These are phyloP conservation scores for Rallus crepitans DNA, from an alignment of 2,797 vertebrate species.

Conservation along the genomic window DNA sequence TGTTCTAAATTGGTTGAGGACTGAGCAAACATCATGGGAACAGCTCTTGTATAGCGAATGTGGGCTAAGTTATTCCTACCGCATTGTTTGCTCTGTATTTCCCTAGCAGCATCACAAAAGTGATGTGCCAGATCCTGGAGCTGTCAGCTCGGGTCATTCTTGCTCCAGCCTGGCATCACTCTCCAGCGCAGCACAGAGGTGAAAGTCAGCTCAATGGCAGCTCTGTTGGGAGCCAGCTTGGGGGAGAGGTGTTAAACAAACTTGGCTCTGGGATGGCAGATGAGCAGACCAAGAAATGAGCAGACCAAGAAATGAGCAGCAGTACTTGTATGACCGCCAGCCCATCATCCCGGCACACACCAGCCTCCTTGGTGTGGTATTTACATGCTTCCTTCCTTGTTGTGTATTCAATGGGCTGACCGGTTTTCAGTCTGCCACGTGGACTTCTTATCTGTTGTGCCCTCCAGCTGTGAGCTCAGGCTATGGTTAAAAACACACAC, in stretches of 20 bases:
- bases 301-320: not conserved
- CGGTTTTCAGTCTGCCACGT: accelerated
- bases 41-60: not conserved
- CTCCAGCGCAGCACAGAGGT: accelerated
- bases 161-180: not conserved
- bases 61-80: constrained; percentile 1
- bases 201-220: not conserved
- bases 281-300: not conserved
- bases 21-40: constrained; percentile 53
- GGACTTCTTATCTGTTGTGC: not conserved
- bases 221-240: not conserved
- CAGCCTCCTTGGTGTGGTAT: not conserved
- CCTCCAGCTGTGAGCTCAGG: not conserved
- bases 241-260: not conserved
- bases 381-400: not conserved
- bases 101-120: constrained; percentile 9
- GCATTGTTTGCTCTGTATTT: constrained; percentile 18
- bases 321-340: not conserved
- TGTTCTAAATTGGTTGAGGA: constrained; percentile 33
- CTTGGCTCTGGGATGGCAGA: not conserved
- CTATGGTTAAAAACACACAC: not conserved
- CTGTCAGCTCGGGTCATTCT: accelerated
- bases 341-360: not conserved
- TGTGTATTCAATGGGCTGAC: not conserved
- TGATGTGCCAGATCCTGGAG: not conserved